Conservation (phyloP, 1,140 invertebrate genomes). For the Marisa cornuarietis region DNA sequence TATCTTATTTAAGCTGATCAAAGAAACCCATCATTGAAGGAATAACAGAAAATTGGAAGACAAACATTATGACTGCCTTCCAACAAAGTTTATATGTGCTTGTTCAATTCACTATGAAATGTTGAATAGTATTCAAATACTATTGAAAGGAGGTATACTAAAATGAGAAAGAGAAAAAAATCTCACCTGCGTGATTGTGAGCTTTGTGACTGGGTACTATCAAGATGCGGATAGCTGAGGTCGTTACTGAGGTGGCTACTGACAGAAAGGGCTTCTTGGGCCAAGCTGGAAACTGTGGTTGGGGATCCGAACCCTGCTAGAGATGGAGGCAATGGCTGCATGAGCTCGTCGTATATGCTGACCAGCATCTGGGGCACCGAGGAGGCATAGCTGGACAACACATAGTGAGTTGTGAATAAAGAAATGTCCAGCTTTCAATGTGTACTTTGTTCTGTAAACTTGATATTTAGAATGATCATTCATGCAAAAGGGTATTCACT, state of each 20-base stretch:
- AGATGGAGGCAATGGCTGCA: constrained; percentile 48
- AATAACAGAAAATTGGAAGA: too few relatives aligned
- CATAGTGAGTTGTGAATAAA: background rate
- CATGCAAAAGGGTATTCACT: too few relatives aligned
- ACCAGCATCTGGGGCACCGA: constrained; percentile 46
- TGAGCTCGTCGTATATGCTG: constrained; percentile 54
- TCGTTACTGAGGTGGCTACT: background rate
- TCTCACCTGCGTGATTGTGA: background rate
- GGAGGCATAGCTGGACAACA: constrained; percentile 23
- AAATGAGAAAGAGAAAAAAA: too few relatives aligned
- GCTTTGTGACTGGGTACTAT: background rate
- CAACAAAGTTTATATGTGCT: too few relatives aligned
- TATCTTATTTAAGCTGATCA: too few relatives aligned
- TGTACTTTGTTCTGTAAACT: background rate
- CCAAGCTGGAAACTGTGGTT: constrained; percentile 20
- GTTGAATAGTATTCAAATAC: too few relatives aligned
- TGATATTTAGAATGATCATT: too few relatives aligned
- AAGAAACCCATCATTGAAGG: too few relatives aligned
- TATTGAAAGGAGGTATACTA: too few relatives aligned
- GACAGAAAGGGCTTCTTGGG: constrained; percentile 8
- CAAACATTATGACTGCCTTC: too few relatives aligned
- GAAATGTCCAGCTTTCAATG: background rate
- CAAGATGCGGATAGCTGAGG: background rate
- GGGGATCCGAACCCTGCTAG: constrained; percentile 47
- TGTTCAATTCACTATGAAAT: too few relatives aligned